A percentile compares a stretch with the other conserved stretches of the same genome.
Evolutionary conservation across 1,140 invertebrate species (phyloP).

Genomic region (Linepithema humile): DNA sequence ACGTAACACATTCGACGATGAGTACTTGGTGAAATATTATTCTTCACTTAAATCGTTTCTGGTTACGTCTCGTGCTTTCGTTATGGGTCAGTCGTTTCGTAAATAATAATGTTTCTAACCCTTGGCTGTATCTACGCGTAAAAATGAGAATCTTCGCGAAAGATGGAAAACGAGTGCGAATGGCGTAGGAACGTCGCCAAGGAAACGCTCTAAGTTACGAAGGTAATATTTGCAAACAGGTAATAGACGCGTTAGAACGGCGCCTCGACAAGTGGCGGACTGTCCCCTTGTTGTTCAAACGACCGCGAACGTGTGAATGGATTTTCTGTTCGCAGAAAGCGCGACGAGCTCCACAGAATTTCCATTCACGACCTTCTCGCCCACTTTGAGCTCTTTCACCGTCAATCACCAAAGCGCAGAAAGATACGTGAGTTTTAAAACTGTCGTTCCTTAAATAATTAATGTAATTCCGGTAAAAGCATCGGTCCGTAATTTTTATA

Average conservation of each 20-base stretch:
- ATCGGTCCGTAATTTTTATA: neutral
- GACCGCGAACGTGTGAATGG: constrained; percentile 73
- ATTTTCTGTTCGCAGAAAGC: constrained; percentile 77
- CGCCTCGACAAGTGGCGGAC: constrained; percentile 76
- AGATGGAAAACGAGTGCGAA: constrained; percentile 37
- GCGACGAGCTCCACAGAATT: constrained; percentile 69
- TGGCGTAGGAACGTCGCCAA: constrained; percentile 45
- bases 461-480: neutral
- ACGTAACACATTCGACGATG: neutral
- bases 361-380: constrained; percentile 66
- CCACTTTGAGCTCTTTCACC: constrained; percentile 45
- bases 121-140: neutral
- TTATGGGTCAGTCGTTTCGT: neutral
- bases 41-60: constrained; percentile 29
- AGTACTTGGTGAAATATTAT: constrained; percentile 29
- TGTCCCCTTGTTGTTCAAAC: constrained; percentile 69
- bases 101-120: neutral
- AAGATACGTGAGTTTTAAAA: constrained; percentile 2
- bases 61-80: neutral
- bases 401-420: constrained; percentile 58
- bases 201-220: constrained; percentile 72
- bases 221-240: constrained; percentile 77
- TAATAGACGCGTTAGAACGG: constrained; percentile 78
- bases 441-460: neutral
- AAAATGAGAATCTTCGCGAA: constrained; percentile 28